Base-by-base conservation (phyloP, 2,888 invertebrate species). In the Dichetophora obliterata region DNA sequence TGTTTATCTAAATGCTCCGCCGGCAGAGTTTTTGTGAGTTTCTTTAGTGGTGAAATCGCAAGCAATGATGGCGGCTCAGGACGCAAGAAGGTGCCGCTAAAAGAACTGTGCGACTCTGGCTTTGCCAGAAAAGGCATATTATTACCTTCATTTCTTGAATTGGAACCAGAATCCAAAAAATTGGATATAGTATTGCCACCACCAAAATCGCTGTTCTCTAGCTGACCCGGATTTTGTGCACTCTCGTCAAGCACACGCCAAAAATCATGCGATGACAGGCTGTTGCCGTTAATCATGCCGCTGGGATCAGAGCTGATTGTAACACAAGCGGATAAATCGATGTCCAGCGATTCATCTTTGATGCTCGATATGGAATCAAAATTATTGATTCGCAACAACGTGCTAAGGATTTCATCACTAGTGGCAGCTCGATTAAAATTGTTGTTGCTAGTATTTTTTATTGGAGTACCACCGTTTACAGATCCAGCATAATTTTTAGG, bases 311-410 rank as follows among this genome's bases (percentile, higher is more conserved):
- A 77, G 70, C 84, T 86, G 66, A 89, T 89, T 2, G 89, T 88
- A 31, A 89, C 89, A 77, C 89, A 89, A 34, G 89, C 89, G 59
- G 89, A 89, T 73, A 87, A 80, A 84, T 89, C 87, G 76, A 89
- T 89, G 80, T 89, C 89, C 78, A 89, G 80, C 63, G 89, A 89
- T 77, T 89, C 89, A 75, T 89, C 89, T 79, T 89, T 89, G 24
- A 89, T 88, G 80, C 87, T 88, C 65, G 88, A 88, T 81, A 88
- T 88, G 9, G 89, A 89, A 80, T 89, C 89, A 61, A 88, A 88
- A 71, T 88, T 88, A 70, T 89, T 88, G 77, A 87, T 86, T 69
- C 88, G 87, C 75, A 89, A 78, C 72, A 89, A 81, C 5, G 89
- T 84, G 74, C 86, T 86, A 8, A 89, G 82, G 71, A 89, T 88